Conservation (phyloP, 1,140 invertebrate species). For the Euschistus heros region DNA sequence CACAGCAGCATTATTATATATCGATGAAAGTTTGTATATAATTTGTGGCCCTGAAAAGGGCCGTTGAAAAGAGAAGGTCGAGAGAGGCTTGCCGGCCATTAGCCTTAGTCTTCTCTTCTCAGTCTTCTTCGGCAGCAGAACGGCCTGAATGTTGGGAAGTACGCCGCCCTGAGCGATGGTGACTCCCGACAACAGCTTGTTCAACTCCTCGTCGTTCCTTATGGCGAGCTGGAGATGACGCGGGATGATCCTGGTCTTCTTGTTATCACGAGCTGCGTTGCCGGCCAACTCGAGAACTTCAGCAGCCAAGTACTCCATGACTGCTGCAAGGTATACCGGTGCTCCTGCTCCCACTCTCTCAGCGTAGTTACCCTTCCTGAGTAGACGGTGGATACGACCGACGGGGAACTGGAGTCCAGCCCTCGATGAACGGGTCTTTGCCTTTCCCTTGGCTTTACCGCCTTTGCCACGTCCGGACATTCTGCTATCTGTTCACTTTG, state of each 20-base stretch:
- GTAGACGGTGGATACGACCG: conserved; percentile 54
- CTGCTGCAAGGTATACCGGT: conserved; percentile 57
- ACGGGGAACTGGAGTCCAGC: conserved; percentile 62
- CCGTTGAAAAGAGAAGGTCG: background rate
- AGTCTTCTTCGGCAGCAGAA: conserved; percentile 59
- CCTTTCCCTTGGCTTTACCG: conserved; percentile 52
- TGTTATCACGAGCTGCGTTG: conserved; percentile 50
- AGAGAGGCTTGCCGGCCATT: background rate
- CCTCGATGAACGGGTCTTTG: conserved; percentile 48
- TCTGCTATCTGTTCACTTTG: no score
- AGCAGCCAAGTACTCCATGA: conserved; percentile 51
- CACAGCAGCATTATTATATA: no score
- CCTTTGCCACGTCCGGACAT: no score
- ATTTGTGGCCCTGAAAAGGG: conserved; percentile 17
- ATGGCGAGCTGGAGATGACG: conserved; percentile 67
- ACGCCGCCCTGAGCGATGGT: conserved; percentile 79
- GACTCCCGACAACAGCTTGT: conserved; percentile 64
- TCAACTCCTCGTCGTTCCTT: conserved; percentile 69
- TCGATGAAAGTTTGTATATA: no score
- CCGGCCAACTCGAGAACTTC: conserved; percentile 47
- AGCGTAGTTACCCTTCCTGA: conserved; percentile 59
- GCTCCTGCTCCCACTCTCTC: conserved; percentile 57
- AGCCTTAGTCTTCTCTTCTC: conserved; percentile 31
- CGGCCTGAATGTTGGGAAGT: conserved; percentile 63
- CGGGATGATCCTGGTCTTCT: conserved; percentile 60